A percentile compares a stretch with the other conserved stretches of the same genome.
Evolutionary conservation across 1,140 invertebrate genomes (phyloP).

Genomic region (Octopus sinensis): DNA sequence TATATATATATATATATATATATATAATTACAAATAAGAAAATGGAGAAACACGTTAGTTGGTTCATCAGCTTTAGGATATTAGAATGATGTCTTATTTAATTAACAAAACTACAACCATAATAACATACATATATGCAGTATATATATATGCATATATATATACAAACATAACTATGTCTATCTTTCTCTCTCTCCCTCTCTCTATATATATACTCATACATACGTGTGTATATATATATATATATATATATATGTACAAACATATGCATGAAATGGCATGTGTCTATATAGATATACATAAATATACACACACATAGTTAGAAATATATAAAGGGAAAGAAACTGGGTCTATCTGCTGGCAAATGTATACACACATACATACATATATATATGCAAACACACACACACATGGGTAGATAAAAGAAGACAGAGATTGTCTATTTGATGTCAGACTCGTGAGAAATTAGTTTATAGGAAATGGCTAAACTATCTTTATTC

Average conservation of each 20-base stretch:
- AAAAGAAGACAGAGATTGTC: too few species aligned
- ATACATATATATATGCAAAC: neutral
- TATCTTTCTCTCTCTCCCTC: neutral
- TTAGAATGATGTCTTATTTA: too few species aligned
- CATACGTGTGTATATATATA: neutral
- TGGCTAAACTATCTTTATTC: too few species aligned
- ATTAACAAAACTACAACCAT: too few species aligned
- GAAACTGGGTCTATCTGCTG: neutral
- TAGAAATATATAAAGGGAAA: neutral
- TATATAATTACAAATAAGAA: too few species aligned
- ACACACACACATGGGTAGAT: neutral
- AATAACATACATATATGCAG: too few species aligned
- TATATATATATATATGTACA: conserved; percentile 9
- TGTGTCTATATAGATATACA: neutral
- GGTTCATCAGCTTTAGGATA: too few species aligned
- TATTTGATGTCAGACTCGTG: too few species aligned
- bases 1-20: too few species aligned
- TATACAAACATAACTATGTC: neutral
- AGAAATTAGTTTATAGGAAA: too few species aligned
- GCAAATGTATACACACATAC: neutral
- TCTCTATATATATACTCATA: neutral
- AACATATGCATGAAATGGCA: neutral
- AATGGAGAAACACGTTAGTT: too few species aligned
- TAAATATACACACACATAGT: neutral
- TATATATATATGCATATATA: too few species aligned